Evolutionary conservation across 2,888 invertebrate species (phyloP).

Genomic region (Macrophya annulata): DNA sequence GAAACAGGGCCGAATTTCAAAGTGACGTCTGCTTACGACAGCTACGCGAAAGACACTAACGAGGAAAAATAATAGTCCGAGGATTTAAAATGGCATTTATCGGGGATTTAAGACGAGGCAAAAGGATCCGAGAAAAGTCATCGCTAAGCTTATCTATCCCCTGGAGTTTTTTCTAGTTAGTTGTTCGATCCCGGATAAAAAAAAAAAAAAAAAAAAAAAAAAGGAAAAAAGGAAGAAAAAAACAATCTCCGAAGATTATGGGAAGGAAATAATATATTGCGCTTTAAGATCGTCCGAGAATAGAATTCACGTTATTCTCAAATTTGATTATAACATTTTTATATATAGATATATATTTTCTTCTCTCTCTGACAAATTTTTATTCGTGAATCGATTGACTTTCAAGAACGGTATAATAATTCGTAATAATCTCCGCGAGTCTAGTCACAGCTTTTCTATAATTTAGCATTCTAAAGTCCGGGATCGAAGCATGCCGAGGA

Average conservation of each 20-base stretch:
- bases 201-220: background rate
- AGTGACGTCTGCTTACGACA: slow-evolving; percentile 34
- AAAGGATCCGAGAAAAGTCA: slow-evolving; percentile 6
- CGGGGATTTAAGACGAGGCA: slow-evolving; percentile 41
- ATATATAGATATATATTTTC: background rate
- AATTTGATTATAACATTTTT: background rate
- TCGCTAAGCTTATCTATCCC: slow-evolving; percentile 36
- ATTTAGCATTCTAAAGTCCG: background rate
- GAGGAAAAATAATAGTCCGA: slow-evolving; percentile 36
- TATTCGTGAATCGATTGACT: background rate
- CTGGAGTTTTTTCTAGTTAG: slow-evolving; percentile 19
- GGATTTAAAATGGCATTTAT: slow-evolving; percentile 46
- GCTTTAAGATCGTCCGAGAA: background rate
- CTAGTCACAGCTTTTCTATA: background rate
- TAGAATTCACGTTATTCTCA: background rate
- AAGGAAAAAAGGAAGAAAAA: too few relatives aligned
- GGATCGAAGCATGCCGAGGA: background rate
- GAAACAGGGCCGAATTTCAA: slow-evolving; percentile 41
- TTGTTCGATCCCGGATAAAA: slow-evolving; percentile 22
- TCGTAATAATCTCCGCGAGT: background rate
- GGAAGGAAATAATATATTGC: background rate
- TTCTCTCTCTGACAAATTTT: slow-evolving; percentile 2
- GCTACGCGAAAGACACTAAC: slow-evolving; percentile 31
- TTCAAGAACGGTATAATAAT: background rate
- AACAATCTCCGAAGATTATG: slow-evolving; percentile 5